Conservation (phyloP, 2,888 invertebrate genomes). For the Prenolepis imparis region DNA sequence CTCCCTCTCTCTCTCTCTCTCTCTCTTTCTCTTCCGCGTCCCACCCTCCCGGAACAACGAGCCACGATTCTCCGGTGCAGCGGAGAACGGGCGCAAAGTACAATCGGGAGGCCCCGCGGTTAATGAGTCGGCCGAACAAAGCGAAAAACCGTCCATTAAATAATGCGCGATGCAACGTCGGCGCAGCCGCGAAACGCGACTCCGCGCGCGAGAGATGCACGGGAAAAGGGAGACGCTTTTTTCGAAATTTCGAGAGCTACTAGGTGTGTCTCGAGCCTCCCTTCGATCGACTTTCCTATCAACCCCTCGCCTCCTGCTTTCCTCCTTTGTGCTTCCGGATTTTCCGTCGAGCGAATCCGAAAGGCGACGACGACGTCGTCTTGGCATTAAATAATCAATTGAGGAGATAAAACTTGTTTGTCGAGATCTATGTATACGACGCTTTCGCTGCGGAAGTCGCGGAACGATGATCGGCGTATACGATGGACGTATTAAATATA, state of each 20-base stretch:
- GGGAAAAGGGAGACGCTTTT: constrained; percentile 59
- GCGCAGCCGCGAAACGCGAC: constrained; percentile 55
- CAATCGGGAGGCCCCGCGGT: constrained; percentile 82
- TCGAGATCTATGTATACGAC: constrained; percentile 17
- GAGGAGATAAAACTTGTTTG: neutral
- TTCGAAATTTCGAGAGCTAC: constrained; percentile 57
- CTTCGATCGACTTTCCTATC: neutral
- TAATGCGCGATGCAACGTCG: constrained; percentile 83
- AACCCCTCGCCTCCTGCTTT: neutral
- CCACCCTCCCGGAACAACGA: constrained; percentile 71
- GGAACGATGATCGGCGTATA: constrained; percentile 2
- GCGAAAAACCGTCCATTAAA: constrained; percentile 85
- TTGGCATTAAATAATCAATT: neutral
- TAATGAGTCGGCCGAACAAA: constrained; percentile 85
- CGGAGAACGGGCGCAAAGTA: constrained; percentile 82
- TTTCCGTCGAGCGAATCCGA: neutral
- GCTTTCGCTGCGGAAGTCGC: neutral
- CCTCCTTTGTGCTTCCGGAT: neutral
- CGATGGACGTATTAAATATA: constrained; percentile 29
- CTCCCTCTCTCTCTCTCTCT: neutral
- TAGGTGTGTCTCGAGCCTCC: constrained; percentile 21
- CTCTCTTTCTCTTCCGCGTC: neutral
- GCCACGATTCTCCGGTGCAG: constrained; percentile 78
- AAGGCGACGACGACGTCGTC: neutral
- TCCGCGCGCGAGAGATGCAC: constrained; percentile 39